Evolutionary conservation across 2,888 invertebrate genomes (phyloP).

Genomic region (Habrosyne pyritoides): DNA sequence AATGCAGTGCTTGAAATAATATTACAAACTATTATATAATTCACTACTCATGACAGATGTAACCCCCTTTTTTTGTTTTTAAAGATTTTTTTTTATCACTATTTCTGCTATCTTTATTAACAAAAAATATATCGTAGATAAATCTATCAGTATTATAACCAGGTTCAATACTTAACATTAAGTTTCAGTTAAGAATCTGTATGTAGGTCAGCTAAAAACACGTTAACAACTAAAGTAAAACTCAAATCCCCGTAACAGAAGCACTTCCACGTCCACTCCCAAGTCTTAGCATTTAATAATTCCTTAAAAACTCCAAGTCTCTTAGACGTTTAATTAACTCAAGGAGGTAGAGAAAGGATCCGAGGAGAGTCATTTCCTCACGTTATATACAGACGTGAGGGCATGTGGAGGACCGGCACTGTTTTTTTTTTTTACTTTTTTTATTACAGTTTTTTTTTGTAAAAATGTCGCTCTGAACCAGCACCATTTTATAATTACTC

Average conservation of each 20-base stretch:
- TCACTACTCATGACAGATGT: too few species aligned
- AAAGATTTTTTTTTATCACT: too few species aligned
- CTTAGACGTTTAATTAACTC: slow-evolving; percentile 67
- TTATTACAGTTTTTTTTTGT: slow-evolving; percentile 14
- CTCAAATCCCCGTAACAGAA: slow-evolving; percentile 16
- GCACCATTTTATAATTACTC: neutral
- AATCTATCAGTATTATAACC: too few species aligned
- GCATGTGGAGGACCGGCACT: slow-evolving; percentile 45
- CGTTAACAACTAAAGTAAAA: slow-evolving; percentile 13
- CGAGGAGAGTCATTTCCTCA: slow-evolving; percentile 47
- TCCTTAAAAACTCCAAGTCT: slow-evolving; percentile 43
- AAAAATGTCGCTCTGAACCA: neutral
- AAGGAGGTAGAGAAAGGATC: slow-evolving; percentile 40
- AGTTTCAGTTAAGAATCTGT: neutral
- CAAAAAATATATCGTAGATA: too few species aligned
- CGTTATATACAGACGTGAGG: slow-evolving; percentile 63
- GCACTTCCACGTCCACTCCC: slow-evolving; percentile 6
- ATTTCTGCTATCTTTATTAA: too few species aligned
- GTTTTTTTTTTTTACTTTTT: slow-evolving; percentile 30
- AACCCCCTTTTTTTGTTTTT: too few species aligned
- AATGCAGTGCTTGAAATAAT: too few species aligned
- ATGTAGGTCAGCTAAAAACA: slow-evolving; percentile 18
- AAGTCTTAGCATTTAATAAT: slow-evolving; percentile 40
- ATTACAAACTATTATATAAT: too few species aligned
- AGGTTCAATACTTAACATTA: neutral